Evolutionary conservation across 53 echinoderm and acorn worm species (phyloP).

Genomic region (Pentamera pediparva): DNA sequence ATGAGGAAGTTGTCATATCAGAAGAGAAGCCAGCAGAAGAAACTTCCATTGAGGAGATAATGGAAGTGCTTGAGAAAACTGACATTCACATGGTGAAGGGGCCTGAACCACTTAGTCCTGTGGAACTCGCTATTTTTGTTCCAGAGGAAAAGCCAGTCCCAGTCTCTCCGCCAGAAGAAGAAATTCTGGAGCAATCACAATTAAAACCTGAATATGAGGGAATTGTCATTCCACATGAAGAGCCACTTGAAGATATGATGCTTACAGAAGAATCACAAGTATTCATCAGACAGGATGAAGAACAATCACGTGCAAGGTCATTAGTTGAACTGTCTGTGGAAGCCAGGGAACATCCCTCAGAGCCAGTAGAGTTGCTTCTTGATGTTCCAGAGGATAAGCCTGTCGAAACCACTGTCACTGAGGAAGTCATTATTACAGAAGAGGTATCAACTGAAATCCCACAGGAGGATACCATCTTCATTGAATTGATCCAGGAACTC

Average conservation of each 20-base stretch:
- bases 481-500: constrained; percentile 45
- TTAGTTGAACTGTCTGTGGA: constrained; percentile 7
- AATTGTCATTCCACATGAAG: too few species aligned
- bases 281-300: not conserved
- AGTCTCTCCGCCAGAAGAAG: too few species aligned
- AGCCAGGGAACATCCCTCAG: not conserved
- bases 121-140: constrained; percentile 15
- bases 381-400: constrained; percentile 25
- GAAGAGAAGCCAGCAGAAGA: constrained; percentile 24
- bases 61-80: constrained; percentile 3
- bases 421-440: constrained; percentile 17
- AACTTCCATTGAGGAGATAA: not conserved
- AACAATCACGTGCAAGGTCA: not conserved
- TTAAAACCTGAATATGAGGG: too few species aligned
- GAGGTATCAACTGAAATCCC: constrained; percentile 20
- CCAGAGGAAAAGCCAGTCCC: constrained; percentile 27
- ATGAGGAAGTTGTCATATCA: constrained; percentile 19
- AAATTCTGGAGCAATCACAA: too few species aligned
- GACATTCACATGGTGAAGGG: constrained; percentile 11
- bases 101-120: constrained; percentile 22
- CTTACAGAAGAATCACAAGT: not conserved
- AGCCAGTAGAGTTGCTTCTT: constrained; percentile 16
- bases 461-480: constrained; percentile 32
- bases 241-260: too few species aligned
- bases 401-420: constrained; percentile 12